Percentiles rank a stretch among this genome's conserved stretches.
phyloP scores from a whole-genome alignment of 2,797 vertebrate species.

The Periophthalmus magnuspinnatus region DNA sequence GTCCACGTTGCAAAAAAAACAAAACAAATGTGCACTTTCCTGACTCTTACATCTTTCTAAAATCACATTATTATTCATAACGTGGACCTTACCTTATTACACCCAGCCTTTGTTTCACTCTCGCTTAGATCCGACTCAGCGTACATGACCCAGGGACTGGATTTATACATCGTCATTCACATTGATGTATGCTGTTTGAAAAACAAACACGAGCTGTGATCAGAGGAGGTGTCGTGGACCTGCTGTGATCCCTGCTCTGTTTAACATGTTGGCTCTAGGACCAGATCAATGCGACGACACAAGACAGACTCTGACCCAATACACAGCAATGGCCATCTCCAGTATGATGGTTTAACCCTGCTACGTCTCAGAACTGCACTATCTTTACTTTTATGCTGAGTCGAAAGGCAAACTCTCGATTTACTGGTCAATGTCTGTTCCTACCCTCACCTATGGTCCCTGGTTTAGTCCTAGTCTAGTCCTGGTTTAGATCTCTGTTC shows the following conservation, averaged over 20 bases:
- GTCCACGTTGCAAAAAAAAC: no score
- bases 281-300: neutral
- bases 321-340: neutral
- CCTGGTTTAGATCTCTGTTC: no score
- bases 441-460: no score
- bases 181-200: neutral
- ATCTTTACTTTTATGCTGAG: no score
- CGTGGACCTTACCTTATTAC: no score
- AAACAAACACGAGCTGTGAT: slow-evolving; percentile 19
- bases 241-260: neutral
- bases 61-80: no score
- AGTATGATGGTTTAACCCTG: neutral
- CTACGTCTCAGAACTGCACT: no score
- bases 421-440: no score
- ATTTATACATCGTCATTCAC: neutral
- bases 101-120: neutral
- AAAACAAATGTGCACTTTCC: no score
- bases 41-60: no score
- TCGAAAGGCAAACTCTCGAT: no score
- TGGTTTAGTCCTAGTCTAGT: no score
- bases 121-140: neutral
- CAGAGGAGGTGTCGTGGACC: neutral
- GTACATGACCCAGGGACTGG: neutral
- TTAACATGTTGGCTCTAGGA: neutral
- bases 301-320: slow-evolving; percentile 6